Conservation (phyloP, 1,140 invertebrate genomes). For the Prorops nasuta region DNA sequence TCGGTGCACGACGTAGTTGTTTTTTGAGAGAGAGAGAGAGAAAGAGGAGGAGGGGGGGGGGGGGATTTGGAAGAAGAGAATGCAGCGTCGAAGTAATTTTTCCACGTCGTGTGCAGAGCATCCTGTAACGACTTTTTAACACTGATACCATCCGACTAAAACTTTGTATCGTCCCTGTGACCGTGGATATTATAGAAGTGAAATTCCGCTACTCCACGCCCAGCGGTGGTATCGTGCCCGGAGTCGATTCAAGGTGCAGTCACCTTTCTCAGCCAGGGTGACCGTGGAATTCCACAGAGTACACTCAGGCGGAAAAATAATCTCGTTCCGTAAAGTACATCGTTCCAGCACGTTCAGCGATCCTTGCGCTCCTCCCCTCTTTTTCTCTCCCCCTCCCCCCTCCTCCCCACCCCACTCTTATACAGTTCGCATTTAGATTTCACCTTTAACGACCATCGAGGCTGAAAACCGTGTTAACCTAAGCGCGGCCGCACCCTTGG, state of each 20-base stretch:
- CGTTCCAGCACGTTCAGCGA: conserved; percentile 17
- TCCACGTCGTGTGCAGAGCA: conserved; percentile 1
- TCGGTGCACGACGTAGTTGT: too few relatives aligned
- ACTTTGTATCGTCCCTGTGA: neutral
- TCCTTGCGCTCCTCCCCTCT: neutral
- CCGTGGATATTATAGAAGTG: conserved; percentile 7
- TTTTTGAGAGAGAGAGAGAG: too few relatives aligned
- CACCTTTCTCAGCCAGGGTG: conserved; percentile 37
- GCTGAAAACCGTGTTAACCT: neutral
- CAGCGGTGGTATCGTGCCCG: conserved; percentile 1
- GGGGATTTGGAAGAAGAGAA: neutral
- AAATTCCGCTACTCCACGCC: conserved; percentile 26
- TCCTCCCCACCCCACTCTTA: neutral
- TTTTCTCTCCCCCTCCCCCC: neutral
- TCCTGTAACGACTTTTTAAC: conserved; percentile 9
- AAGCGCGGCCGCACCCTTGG: neutral
- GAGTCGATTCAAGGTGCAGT: conserved; percentile 42
- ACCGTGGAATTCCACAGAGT: conserved; percentile 39
- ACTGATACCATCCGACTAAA: neutral
- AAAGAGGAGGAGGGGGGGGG: neutral
- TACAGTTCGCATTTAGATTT: neutral
- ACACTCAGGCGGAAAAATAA: conserved; percentile 38
- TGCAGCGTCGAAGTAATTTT: neutral
- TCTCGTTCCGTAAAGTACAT: conserved; percentile 24
- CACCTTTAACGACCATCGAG: neutral